Evolutionary conservation across 2,797 vertebrate species (phyloP), one percentile per base, ranked within the genome.

Genomic region (Heliangelus exortis): DNA sequence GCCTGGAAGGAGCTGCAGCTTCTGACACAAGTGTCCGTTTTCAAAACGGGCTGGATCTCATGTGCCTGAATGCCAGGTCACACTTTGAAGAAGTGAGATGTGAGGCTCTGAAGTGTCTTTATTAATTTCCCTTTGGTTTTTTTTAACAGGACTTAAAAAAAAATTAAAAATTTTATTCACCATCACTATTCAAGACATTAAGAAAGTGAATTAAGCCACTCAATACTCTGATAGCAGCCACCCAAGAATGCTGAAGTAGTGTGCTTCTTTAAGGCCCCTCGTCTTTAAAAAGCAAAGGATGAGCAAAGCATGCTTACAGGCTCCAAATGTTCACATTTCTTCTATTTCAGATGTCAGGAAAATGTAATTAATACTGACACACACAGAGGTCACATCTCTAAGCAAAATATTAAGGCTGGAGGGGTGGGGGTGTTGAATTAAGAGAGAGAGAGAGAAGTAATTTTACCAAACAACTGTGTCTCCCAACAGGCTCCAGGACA

Each of bases 301-400:
- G 45, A 83, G 22, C 36, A 83, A 55, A 23, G 55, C 47, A 0
- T 34, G 25, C n/a, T 88, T 45, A 93, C 41, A 48, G 65, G 50
- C 47, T 89, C n/a, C 81, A 90, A 36, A 33, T 76, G 87, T 61
- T 82, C 75, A 72, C 29, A 83, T 55, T 84, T 85, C 65, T 89
- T n/a, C 65, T 75, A 54, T 65, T 57, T 83, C 65, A 89, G 61
- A 87, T 47, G 54, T 80, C 87, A 94, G 75, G 57, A 65, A 95
- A 93, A 92, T 6, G 14, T 92, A 94, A 93, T 95, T 95, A 94
- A 91, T 90, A 75, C 39, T 94, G 94, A 93, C 79, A 95, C 14
- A 83, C 39, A 89, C 2, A 7, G 72, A 85, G 84, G 89, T 94
- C 93, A 68, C 48, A 90, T 84, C 89, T 87, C 89, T 54, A 74